Conservation (phyloP, 2,888 invertebrate genomes). For the Psylliodes chrysocephalus region DNA sequence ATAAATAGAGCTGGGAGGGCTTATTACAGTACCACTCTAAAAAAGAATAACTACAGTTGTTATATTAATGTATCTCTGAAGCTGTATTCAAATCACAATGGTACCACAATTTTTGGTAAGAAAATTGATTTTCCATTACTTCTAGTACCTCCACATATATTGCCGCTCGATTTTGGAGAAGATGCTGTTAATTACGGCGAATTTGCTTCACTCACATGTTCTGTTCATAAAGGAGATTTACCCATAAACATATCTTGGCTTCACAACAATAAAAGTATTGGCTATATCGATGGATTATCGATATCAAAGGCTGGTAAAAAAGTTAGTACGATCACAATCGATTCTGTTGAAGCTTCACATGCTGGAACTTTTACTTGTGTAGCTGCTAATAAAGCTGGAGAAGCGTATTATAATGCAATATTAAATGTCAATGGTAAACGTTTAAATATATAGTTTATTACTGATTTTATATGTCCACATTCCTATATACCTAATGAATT, state of each 20-base stretch:
- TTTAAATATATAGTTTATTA: too few relatives aligned
- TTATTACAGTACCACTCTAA: too few relatives aligned
- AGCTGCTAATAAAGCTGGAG: slow-evolving; percentile 71
- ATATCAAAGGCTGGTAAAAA: slow-evolving; percentile 56
- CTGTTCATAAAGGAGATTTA: slow-evolving; percentile 78
- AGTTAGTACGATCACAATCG: slow-evolving; percentile 72
- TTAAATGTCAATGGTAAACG: slow-evolving; percentile 69
- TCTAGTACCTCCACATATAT: slow-evolving; percentile 63
- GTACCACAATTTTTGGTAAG: too few relatives aligned
- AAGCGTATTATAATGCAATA: slow-evolving; percentile 65
- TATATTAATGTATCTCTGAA: too few relatives aligned
- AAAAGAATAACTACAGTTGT: too few relatives aligned
- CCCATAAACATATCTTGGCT: slow-evolving; percentile 80
- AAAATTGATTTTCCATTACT: slow-evolving; percentile 12
- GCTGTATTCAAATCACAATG: too few relatives aligned
- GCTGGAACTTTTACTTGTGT: slow-evolving; percentile 82
- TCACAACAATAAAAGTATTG: slow-evolving; percentile 72
- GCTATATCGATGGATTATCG: slow-evolving; percentile 51
- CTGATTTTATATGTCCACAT: too few relatives aligned
- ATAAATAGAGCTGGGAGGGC: too few relatives aligned
- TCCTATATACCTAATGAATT: too few relatives aligned
- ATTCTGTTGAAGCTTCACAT: slow-evolving; percentile 76
- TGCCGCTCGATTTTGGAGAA: slow-evolving; percentile 64
- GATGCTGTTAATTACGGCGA: slow-evolving; percentile 77
- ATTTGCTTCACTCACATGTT: slow-evolving; percentile 74